phyloP scores from a whole-genome alignment of 2,888 invertebrate genomes.

The Meteorus cinctellus region DNA sequence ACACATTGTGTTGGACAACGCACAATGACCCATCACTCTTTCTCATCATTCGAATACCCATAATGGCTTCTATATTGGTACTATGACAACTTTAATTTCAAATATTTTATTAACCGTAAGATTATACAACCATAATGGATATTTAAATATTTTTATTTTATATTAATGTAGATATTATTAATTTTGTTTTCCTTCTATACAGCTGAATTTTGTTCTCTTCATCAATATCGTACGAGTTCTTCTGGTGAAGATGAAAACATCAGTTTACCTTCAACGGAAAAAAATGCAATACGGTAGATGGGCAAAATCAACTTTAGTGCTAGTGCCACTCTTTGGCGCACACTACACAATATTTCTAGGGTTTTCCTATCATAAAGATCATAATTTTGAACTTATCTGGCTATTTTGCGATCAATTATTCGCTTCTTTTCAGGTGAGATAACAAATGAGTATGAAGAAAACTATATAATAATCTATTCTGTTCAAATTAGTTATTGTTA shows the following conservation, averaged over 20 bases:
- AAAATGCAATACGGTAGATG: conserved; percentile 78
- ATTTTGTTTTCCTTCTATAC: conserved; percentile 39
- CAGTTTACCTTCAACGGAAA: conserved; percentile 76
- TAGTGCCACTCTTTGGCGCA: conserved; percentile 81
- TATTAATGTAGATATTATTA: neutral
- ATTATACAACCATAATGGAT: neutral
- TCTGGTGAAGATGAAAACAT: conserved; percentile 76
- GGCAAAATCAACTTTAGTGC: conserved; percentile 79
- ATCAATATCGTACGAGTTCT: conserved; percentile 77
- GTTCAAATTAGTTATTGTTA: neutral
- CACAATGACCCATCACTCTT: conserved; percentile 74
- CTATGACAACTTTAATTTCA: conserved; percentile 56
- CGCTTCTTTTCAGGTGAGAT: conserved; percentile 79
- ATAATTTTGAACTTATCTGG: conserved; percentile 77
- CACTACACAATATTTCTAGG: conserved; percentile 78
- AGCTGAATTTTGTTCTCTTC: conserved; percentile 80
- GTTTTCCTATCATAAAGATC: conserved; percentile 74
- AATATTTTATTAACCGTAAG: conserved; percentile 3
- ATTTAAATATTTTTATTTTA: neutral
- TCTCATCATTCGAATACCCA: conserved; percentile 77
- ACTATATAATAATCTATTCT: neutral
- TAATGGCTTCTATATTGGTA: conserved; percentile 77
- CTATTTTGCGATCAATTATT: conserved; percentile 80
- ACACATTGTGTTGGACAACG: conserved; percentile 78
- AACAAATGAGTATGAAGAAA: neutral